Conservation (phyloP, 1,140 invertebrate genomes). For the Drosophila nasuta region DNA sequence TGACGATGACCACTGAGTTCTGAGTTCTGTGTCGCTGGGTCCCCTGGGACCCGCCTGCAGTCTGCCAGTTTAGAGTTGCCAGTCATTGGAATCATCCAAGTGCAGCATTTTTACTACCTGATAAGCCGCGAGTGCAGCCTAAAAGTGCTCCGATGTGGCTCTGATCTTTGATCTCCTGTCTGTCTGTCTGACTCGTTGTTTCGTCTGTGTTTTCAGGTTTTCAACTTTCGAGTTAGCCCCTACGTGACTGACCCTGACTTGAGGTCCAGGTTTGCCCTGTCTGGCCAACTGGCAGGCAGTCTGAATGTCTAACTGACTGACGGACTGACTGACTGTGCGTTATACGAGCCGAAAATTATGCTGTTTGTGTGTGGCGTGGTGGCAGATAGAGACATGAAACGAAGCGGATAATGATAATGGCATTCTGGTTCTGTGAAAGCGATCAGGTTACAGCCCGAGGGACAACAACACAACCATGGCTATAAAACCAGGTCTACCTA, state of each 20-base stretch:
- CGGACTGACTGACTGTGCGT: slow-evolving; percentile 47
- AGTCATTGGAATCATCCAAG: slow-evolving; percentile 64
- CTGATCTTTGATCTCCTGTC: slow-evolving; percentile 50
- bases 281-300: slow-evolving; percentile 16
- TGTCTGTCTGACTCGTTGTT: slow-evolving; percentile 26
- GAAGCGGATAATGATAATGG: slow-evolving; percentile 79
- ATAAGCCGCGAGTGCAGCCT: slow-evolving; percentile 56
- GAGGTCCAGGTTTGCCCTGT: background rate
- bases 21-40: background rate
- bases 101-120: slow-evolving; percentile 77
- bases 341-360: slow-evolving; percentile 75
- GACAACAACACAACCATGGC: slow-evolving; percentile 26
- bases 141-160: slow-evolving; percentile 46
- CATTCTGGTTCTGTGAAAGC: slow-evolving; percentile 72
- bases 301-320: background rate
- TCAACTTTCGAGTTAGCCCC: slow-evolving; percentile 8
- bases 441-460: slow-evolving; percentile 68
- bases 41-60: background rate
- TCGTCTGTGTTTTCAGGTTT: slow-evolving; percentile 30
- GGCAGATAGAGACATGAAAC: slow-evolving; percentile 77
- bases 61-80: background rate
- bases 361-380: slow-evolving; percentile 47
- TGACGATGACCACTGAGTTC: slow-evolving; percentile 41
- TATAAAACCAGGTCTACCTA: slow-evolving; percentile 63
- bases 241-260: slow-evolving; percentile 64